Evolutionary conservation across 2,797 vertebrate genomes (phyloP).

Genomic region (Oreortyx pictus): DNA sequence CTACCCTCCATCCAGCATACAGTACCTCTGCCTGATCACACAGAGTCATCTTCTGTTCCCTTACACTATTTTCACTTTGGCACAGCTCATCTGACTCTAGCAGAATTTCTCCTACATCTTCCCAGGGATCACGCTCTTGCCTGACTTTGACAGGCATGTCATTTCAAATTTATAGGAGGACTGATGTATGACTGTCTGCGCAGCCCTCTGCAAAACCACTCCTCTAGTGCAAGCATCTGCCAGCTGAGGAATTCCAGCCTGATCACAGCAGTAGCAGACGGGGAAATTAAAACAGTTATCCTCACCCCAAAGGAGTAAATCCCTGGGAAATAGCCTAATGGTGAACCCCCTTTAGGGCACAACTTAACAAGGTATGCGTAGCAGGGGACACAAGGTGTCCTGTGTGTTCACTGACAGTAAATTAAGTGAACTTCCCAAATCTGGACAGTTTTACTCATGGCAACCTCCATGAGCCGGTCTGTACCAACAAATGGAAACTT

Average conservation of each 20-base stretch:
- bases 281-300: neutral
- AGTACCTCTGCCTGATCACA: neutral
- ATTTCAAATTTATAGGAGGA: constrained; percentile 19
- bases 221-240: neutral
- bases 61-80: neutral
- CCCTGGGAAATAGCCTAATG: neutral
- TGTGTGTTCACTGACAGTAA: neutral
- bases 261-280: neutral
- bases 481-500: neutral
- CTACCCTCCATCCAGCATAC: neutral
- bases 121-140: neutral
- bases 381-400: too few relatives aligned
- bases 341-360: too few relatives aligned
- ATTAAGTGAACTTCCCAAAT: neutral
- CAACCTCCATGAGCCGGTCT: fast-evolving
- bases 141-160: neutral
- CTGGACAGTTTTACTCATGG: neutral
- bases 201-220: neutral
- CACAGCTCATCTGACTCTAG: neutral
- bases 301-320: neutral
- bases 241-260: neutral
- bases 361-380: too few relatives aligned
- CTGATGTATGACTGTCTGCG: neutral
- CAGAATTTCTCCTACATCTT: neutral
- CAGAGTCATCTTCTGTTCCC: neutral